Conservation (phyloP, 2,888 invertebrate species). For the Mimachlamys varia region DNA sequence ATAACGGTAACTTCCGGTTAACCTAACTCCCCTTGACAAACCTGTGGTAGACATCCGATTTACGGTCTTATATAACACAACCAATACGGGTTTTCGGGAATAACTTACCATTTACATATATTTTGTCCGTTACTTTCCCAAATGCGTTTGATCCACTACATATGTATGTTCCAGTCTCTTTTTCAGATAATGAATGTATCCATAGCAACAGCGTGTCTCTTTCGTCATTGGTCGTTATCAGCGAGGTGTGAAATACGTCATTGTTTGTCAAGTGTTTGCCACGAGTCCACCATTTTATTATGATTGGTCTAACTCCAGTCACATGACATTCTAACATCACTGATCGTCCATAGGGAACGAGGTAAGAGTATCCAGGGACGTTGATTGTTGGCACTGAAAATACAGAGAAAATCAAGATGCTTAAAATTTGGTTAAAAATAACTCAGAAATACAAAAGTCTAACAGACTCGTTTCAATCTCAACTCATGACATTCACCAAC, state of each 20-base stretch:
- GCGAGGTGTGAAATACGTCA: not conserved
- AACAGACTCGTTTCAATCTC: too few species aligned
- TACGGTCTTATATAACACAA: too few species aligned
- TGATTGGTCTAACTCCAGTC: constrained; percentile 10
- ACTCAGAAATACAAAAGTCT: too few species aligned
- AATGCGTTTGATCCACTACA: constrained; percentile 38
- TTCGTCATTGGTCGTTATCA: not conserved
- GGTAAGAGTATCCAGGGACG: constrained; percentile 20
- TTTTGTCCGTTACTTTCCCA: constrained; percentile 23
- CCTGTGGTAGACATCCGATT: too few species aligned
- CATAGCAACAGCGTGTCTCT: constrained; percentile 23
- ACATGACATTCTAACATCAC: constrained; percentile 39
- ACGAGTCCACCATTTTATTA: constrained; percentile 1
- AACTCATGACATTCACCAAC: too few species aligned
- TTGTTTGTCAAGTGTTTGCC: not conserved
- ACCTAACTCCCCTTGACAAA: too few species aligned
- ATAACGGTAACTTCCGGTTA: too few species aligned
- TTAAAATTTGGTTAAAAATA: too few species aligned
- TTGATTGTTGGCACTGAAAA: constrained; percentile 11
- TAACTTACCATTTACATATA: not conserved
- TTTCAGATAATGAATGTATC: constrained; percentile 25
- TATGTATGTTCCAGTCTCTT: constrained; percentile 6
- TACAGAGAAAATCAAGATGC: not conserved
- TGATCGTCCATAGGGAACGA: constrained; percentile 38
- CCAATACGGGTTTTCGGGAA: too few species aligned